Base-by-base conservation (phyloP, 2,113 vertebrate species). In the Leiothrix lutea region DNA sequence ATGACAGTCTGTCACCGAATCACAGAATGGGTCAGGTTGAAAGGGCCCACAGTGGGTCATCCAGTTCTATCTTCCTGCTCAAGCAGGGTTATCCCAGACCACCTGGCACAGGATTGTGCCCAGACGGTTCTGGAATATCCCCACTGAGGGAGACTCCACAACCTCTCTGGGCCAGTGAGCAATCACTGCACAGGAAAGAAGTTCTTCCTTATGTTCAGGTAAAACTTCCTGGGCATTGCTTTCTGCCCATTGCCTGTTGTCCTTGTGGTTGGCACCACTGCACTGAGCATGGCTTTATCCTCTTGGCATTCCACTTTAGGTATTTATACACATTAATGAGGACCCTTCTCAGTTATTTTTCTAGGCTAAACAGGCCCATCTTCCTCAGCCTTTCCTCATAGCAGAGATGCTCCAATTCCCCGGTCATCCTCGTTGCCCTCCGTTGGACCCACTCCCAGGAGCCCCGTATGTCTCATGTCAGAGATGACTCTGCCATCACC, bases 1-100 rank as follows among this genome's bases (percentile, higher is more conserved):
- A 5, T 3, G 2, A 5, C 0, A 13, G 0, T 35, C 33, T 47
- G 35, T 44, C 29, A 87, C 48, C 6, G 2, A 62, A 71, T 2
- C 17, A 58, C n/a, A 69, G 47, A 53, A 54, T 5, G 54, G 54
- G 33, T 28, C 33, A 21, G 9, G 23, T 14, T 58, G 36, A 9
- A 81, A 66, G 44, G 56, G 25, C 11, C 10, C 54, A 61, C 9
- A 61, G 62, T 15, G 21, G 16, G n/a, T 61, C n/a, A 35, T 31
- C 40, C 31, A n/a, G n/a, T 21, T 29, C 21, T 18, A 26, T 12
- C 25, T 26, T n/a, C 40, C 54, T 48, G 70, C 53, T 40, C 47
- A 47, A 16, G 21, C 17, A 44, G 38, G 44, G 60, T n/a, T 28
- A 45, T 45, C 15, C 67, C 33, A 21, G 36, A 38, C 28, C 33